Evolutionary conservation across 1,140 invertebrate genomes (phyloP), one percentile per base, ranked within the genome.

Genomic region (Spodoptera litura): DNA sequence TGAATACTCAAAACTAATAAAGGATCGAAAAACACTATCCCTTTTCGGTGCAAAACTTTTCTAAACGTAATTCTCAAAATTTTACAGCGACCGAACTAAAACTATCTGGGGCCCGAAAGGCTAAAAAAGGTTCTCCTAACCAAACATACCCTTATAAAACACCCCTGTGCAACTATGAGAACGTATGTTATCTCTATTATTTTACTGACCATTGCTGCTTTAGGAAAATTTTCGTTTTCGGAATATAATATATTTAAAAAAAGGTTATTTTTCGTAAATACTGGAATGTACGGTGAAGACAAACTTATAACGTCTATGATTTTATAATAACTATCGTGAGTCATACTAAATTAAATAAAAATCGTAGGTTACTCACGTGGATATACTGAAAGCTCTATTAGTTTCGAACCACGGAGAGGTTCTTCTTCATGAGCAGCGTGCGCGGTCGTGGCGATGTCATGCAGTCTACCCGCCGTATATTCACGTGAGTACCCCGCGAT

Each of bases 61-160:
- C 82, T 81, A 79, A 89, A 88, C 78, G 80, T 85, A 92, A 90
- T 89, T 86, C 84, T 83, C 82, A 81, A 85, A 84, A 84, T 83
- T 85, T 84, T 83, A 83, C 87, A 72, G 52, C 75, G 71, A 35
- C 78, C 82, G 74, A 87, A 86, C 88, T 85, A 87, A 86, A 94
- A 93, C 91, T 93, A 93, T 90, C 83, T 85, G 80, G 82, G 80
- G 68, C 76, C 84, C 85, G 79, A 85, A 83, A 80, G 87, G 81
- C 85, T 89, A 93, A 94, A 94, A 94, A 94, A 93, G 92, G 92
- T 90, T 81, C 78, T 82, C 90, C 92, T 93, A 93, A 90, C 93
- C 89, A 94, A 94, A 94, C 93, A 94, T 85, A 93, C 92, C 91
- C 91, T 93, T 93, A 92, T 94, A 92, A 94, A 93, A 88, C 84